Conservation (phyloP, 2,888 invertebrate species). For the Epistrophe eligans region DNA sequence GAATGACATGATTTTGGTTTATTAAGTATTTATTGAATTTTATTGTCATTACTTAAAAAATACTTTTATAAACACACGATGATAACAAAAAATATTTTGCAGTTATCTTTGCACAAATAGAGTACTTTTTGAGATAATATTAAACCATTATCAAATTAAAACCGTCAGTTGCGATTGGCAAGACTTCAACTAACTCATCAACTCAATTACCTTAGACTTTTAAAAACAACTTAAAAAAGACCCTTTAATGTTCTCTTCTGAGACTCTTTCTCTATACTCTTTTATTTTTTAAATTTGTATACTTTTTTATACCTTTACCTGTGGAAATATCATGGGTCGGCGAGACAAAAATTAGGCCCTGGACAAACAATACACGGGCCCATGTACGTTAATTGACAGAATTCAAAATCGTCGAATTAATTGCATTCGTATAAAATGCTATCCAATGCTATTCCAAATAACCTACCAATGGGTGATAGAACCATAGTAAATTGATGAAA, state of each 20-base stretch:
- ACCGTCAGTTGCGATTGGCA: conserved; percentile 38
- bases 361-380: not conserved
- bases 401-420: too few relatives aligned
- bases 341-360: too few relatives aligned
- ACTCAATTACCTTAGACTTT: not conserved
- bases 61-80: not conserved
- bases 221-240: not conserved
- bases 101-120: not conserved
- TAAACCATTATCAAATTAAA: not conserved
- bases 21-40: not conserved
- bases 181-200: not conserved
- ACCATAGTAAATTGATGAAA: too few relatives aligned
- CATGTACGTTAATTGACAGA: too few relatives aligned
- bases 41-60: not conserved
- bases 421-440: too few relatives aligned
- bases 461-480: too few relatives aligned
- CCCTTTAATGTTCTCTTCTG: conserved; percentile 40
- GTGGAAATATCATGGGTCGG: not conserved
- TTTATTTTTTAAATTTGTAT: not conserved
- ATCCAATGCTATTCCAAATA: too few relatives aligned
- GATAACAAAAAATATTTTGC: not conserved
- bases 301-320: not conserved
- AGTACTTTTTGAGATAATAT: not conserved
- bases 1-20: conserved; percentile 26
- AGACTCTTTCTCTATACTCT: conserved; percentile 7